Conservation (phyloP, 2,797 vertebrate species). For the Myotis myotis region DNA sequence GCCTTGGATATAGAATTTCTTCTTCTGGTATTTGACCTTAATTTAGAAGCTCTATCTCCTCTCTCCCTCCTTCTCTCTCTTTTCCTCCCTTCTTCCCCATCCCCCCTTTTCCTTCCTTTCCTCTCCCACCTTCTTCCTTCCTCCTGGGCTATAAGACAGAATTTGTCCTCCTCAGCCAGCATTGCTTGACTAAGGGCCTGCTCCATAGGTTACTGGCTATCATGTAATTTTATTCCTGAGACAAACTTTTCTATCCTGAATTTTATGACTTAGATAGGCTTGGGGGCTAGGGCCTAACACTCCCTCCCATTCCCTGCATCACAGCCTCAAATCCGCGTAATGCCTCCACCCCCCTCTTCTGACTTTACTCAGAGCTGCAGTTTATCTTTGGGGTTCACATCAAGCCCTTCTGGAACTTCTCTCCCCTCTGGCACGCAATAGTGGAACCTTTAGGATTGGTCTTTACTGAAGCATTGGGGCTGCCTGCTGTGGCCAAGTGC, state of each 20-base stretch:
- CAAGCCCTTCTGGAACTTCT: background rate
- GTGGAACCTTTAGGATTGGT: background rate
- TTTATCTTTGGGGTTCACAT: background rate
- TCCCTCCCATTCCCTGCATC: background rate
- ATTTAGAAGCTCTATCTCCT: background rate
- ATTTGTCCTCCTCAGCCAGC: background rate
- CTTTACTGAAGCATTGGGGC: background rate
- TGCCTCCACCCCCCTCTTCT: background rate
- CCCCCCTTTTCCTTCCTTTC: background rate
- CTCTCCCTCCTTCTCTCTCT: no score
- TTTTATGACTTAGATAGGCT: background rate
- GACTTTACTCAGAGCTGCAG: background rate
- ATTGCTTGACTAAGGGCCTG: background rate
- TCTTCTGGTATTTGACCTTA: slow-evolving; percentile 47
- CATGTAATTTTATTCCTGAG: background rate
- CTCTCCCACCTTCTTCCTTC: background rate
- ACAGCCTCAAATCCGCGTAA: background rate
- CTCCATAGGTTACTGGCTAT: background rate
- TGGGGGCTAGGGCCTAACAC: background rate
- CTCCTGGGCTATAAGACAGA: background rate
- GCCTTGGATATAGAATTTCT: slow-evolving; percentile 41
- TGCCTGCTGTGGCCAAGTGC: background rate
- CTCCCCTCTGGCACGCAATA: background rate
- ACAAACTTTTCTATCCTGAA: background rate
- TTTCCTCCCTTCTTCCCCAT: background rate